Percentiles rank a stretch among this genome's conserved stretches.
These are phyloP conservation scores for Protobothrops mucrosquamatus DNA, from an alignment of 2,113 vertebrate species.

Conservation along the genomic window DNA sequence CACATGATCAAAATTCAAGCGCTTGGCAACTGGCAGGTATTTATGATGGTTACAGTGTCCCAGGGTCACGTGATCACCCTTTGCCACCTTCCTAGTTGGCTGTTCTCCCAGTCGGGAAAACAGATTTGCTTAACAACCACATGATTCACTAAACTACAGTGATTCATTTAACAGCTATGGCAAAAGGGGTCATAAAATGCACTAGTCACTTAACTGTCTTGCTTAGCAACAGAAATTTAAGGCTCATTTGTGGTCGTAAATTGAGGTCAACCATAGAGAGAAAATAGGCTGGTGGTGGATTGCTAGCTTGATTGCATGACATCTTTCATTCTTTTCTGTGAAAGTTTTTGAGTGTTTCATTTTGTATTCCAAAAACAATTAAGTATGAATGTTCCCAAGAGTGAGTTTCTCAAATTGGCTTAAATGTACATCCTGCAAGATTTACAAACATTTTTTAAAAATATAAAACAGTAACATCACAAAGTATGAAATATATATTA, in stretches of 20 bases:
- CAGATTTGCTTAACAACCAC: not conserved
- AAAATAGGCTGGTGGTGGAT: conserved; percentile 37
- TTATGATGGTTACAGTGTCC: not conserved
- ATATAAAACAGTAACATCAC: not conserved
- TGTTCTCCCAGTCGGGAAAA: not conserved
- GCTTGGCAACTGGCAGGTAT: not conserved
- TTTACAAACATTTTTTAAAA: not conserved
- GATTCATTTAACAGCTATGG: not conserved
- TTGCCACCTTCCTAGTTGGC: not conserved
- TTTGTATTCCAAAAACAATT: conserved; percentile 28
- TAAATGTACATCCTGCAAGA: not conserved
- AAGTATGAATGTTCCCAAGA: not conserved
- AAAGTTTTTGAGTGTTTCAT: conserved; percentile 47
- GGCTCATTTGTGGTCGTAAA: not conserved
- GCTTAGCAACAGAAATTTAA: not conserved
- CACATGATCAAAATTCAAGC: not conserved
- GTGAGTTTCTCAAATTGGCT: not conserved
- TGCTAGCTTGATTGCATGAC: conserved; percentile 1
- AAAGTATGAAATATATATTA: not conserved
- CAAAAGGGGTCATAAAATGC: not conserved
- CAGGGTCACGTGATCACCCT: not conserved
- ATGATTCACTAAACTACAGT: not conserved
- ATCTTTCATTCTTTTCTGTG: conserved; percentile 45
- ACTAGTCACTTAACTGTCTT: not conserved
- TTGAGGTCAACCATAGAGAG: not conserved